Conservation (phyloP, 2,888 invertebrate genomes). For the Argyresthia albistria region DNA sequence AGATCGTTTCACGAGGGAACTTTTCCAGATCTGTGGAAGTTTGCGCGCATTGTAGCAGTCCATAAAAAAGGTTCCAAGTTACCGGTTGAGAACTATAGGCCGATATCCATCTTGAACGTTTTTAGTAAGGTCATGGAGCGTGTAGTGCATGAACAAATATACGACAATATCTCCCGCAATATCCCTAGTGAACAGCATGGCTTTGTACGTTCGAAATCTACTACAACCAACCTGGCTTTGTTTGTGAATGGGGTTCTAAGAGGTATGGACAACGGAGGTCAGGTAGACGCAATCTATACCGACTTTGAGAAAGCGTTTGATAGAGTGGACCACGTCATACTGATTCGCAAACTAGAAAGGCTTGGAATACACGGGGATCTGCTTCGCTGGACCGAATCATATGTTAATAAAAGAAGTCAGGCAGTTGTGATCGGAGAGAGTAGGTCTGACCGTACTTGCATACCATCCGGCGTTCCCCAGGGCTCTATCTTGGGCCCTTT, state of each 20-base stretch:
- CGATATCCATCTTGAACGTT: background rate
- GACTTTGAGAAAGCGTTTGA: constrained; percentile 4
- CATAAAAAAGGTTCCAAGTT: background rate
- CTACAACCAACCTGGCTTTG: background rate
- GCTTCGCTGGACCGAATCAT: constrained; percentile 2
- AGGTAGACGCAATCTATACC: constrained; percentile 1
- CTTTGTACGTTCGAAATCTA: background rate
- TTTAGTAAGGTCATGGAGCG: background rate
- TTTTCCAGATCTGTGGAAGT: background rate
- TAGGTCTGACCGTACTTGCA: background rate
- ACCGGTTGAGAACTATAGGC: background rate
- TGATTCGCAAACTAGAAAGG: background rate
- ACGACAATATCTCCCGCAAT: background rate
- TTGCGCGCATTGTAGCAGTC: background rate
- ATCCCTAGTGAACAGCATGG: background rate
- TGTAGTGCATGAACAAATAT: background rate
- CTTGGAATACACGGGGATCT: constrained; percentile 3
- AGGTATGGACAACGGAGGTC: background rate
- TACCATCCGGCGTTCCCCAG: background rate
- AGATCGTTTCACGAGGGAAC: background rate
- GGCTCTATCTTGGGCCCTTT: background rate
- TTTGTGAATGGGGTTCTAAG: background rate
- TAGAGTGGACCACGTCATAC: background rate
- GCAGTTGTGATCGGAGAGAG: background rate
- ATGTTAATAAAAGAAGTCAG: constrained; percentile 2